A percentile compares a stretch with the other conserved stretches of the same genome.
These are phyloP conservation scores for Galagoides demidoff DNA, from an alignment of 2,797 vertebrate species.

Conservation along the genomic window DNA sequence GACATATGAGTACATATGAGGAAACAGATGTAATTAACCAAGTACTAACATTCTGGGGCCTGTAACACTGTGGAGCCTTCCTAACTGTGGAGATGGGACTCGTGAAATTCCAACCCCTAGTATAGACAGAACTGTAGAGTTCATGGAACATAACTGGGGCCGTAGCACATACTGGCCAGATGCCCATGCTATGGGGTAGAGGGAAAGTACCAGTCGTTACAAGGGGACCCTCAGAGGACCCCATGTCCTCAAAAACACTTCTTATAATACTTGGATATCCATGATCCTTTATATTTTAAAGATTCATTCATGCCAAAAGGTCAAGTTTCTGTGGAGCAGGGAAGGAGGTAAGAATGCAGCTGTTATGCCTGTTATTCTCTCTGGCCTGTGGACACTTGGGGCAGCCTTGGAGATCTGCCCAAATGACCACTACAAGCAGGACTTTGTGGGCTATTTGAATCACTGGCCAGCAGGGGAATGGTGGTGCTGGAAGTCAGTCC, in stretches of 20 bases:
- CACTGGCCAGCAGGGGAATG: no score
- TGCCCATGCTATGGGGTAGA: accelerated
- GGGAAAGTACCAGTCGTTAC: neutral
- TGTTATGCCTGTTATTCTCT: no score
- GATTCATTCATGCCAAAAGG: neutral
- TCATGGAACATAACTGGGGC: neutral
- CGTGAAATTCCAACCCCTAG: neutral
- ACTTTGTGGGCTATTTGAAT: accelerated
- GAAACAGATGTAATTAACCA: neutral
- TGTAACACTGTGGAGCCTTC: neutral
- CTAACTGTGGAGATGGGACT: neutral
- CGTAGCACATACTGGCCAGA: neutral
- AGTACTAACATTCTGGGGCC: neutral
- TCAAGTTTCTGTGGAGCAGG: neutral
- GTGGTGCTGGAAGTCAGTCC: neutral
- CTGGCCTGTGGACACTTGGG: neutral
- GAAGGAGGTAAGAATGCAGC: neutral
- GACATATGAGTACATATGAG: neutral
- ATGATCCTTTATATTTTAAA: neutral
- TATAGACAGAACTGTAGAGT: neutral
- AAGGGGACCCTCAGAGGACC: neutral
- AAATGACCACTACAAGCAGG: accelerated
- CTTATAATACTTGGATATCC: neutral
- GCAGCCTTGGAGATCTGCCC: accelerated
- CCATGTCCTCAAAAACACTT: neutral